These are phyloP conservation scores for Hypotaenidia philippensis DNA, from an alignment of 2,797 vertebrate genomes.

Conservation along the genomic window DNA sequence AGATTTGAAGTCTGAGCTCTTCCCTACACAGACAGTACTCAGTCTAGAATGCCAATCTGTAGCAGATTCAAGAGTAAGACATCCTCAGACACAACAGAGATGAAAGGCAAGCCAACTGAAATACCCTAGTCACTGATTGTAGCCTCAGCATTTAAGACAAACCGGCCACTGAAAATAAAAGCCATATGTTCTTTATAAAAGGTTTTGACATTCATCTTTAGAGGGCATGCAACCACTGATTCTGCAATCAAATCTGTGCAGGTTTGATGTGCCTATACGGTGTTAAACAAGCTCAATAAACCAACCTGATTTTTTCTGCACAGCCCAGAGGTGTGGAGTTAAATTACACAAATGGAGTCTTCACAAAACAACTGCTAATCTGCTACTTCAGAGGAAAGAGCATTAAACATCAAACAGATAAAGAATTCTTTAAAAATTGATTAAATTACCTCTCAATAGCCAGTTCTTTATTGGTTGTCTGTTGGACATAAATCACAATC, in stretches of 20 bases:
- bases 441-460: conserved; percentile 93
- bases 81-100: background rate
- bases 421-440: background rate
- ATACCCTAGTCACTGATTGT: background rate
- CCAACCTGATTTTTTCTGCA: background rate
- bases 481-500: conserved; percentile 96
- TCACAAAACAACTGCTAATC: background rate
- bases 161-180: background rate
- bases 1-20: background rate
- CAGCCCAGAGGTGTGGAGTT: background rate
- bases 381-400: background rate
- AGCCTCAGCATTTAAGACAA: background rate
- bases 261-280: rapidly evolving
- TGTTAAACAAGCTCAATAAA: background rate
- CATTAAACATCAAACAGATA: background rate
- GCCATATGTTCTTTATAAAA: background rate
- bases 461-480: conserved; percentile 97
- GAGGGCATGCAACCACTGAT: background rate
- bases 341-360: background rate
- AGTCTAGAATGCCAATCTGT: background rate
- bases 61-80: background rate
- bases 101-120: background rate
- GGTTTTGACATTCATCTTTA: background rate
- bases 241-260: background rate
- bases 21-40: background rate